Conservation (phyloP, 2,113 vertebrate genomes). For the Himantopus leucocephalus region DNA sequence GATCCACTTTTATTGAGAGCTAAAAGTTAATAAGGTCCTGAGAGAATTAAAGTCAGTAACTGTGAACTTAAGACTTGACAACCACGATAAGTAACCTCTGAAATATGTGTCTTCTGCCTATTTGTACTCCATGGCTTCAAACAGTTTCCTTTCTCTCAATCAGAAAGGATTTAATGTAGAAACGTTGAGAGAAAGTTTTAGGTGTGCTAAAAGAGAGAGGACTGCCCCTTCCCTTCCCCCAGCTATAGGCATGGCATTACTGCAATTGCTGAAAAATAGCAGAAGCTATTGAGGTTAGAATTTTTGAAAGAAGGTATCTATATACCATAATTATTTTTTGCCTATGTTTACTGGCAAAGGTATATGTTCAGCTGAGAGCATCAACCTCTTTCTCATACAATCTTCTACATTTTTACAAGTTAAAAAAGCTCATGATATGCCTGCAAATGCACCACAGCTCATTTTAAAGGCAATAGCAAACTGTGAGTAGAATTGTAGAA, state of each 20-base stretch:
- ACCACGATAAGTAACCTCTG: neutral
- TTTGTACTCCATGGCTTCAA: neutral
- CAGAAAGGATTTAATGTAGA: neutral
- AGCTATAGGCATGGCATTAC: neutral
- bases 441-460: neutral
- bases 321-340: neutral
- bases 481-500: neutral
- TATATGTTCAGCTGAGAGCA: neutral
- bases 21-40: constrained; percentile 6
- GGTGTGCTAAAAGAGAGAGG: neutral
- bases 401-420: neutral
- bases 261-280: neutral
- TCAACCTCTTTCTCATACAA: neutral
- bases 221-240: rapidly evolving
- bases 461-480: neutral
- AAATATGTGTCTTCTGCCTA: neutral
- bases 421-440: neutral
- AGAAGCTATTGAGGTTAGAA: neutral
- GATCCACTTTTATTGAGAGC: neutral
- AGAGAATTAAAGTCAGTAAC: neutral
- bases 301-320: neutral
- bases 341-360: neutral
- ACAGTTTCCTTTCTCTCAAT: neutral
- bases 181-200: neutral
- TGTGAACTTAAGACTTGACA: neutral